phyloP scores from a whole-genome alignment of 2,113 vertebrate genomes.

The Orientallactaga bullata region DNA sequence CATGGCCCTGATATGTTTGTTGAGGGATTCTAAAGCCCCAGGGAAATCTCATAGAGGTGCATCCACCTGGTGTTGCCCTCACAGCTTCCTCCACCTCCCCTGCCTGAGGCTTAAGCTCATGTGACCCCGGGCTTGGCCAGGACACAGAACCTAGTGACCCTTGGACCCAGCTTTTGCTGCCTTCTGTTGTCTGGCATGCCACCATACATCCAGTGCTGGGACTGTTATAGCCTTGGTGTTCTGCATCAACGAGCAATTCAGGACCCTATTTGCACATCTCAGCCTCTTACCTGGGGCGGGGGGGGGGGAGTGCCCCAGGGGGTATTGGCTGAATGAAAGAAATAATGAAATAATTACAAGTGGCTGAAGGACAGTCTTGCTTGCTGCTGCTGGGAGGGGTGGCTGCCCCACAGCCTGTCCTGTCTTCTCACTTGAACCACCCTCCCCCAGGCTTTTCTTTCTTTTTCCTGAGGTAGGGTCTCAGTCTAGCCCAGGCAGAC shows the following conservation, averaged over 20 bases:
- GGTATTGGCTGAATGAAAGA: fast-evolving
- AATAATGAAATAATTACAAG: background rate
- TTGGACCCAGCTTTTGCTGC: background rate
- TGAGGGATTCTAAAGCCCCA: background rate
- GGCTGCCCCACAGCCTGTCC: background rate
- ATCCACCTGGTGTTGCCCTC: fast-evolving
- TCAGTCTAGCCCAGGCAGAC: too few species aligned
- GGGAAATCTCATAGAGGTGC: fast-evolving
- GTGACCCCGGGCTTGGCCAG: background rate
- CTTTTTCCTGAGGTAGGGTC: too few species aligned
- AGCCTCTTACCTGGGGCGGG: background rate
- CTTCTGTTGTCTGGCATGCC: background rate
- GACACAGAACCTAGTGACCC: background rate
- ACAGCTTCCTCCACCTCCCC: background rate
- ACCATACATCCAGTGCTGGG: fast-evolving
- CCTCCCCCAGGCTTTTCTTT: too few species aligned
- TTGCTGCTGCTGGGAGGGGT: background rate
- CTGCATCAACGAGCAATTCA: too few species aligned
- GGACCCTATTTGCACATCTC: background rate
- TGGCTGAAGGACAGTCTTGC: background rate
- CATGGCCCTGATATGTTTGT: fast-evolving
- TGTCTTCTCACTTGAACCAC: background rate
- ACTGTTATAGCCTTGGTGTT: background rate
- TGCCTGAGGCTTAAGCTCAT: background rate
- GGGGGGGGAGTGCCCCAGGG: background rate